phyloP scores from a whole-genome alignment of 2,888 invertebrate species.

The Slavum lentiscoides region DNA sequence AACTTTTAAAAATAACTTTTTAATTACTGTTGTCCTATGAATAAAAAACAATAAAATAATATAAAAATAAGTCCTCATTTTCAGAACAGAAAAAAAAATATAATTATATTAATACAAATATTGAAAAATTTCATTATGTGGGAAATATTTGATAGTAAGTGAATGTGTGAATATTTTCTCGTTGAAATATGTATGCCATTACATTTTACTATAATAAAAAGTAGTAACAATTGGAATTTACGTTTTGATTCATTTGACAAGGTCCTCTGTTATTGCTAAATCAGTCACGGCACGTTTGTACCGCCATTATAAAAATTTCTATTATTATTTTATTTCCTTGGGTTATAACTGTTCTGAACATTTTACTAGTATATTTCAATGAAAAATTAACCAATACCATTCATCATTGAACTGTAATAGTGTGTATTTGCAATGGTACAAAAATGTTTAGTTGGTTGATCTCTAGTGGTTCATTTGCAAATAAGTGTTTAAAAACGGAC shows the following conservation, averaged over 20 bases:
- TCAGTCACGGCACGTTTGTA: constrained; percentile 44
- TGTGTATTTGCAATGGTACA: constrained; percentile 21
- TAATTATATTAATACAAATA: background rate
- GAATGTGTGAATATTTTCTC: constrained; percentile 8
- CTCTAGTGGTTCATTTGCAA: constrained; percentile 30
- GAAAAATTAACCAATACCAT: constrained; percentile 12
- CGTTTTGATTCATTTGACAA: constrained; percentile 27
- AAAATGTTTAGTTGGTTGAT: constrained; percentile 51
- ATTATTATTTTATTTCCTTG: constrained; percentile 30
- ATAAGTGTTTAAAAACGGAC: constrained; percentile 46
- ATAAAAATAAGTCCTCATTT: no score
- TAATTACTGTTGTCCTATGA: no score
- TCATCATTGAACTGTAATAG: background rate
- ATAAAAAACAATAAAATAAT: no score
- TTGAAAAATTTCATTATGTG: background rate
- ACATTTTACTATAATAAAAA: constrained; percentile 19
- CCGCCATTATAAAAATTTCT: constrained; percentile 29
- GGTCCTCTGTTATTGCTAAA: constrained; percentile 31
- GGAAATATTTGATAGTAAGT: constrained; percentile 1
- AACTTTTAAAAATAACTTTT: no score
- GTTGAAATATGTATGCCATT: constrained; percentile 10
- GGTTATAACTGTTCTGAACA: constrained; percentile 4
- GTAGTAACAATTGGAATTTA: constrained; percentile 22
- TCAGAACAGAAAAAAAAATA: no score
- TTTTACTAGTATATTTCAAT: background rate